phyloP scores from a whole-genome alignment of 2,888 invertebrate species.

The Eledona agricola region DNA sequence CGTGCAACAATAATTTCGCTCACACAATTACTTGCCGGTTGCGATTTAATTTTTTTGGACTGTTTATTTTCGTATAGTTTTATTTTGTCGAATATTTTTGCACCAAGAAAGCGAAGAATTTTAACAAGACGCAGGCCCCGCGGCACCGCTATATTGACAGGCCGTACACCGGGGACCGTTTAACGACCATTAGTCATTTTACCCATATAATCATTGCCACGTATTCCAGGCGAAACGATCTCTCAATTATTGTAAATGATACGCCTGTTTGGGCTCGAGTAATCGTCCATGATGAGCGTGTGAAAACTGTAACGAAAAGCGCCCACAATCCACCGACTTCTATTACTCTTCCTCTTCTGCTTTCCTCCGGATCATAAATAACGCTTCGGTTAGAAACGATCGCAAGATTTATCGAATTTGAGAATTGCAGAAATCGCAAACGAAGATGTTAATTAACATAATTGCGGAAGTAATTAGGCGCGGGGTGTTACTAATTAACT shows the following conservation, averaged over 20 bases:
- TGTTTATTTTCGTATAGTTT: constrained; percentile 21
- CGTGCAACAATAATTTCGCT: constrained; percentile 34
- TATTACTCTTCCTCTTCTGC: constrained; percentile 6
- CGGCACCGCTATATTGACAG: constrained; percentile 43
- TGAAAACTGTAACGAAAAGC: constrained; percentile 38
- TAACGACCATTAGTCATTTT: constrained; percentile 50
- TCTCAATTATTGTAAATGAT: constrained; percentile 49
- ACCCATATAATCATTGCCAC: constrained; percentile 47
- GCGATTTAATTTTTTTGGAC: constrained; percentile 32
- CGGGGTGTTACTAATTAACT: too few species aligned
- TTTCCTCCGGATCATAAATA: constrained; percentile 37
- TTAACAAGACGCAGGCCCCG: constrained; percentile 46
- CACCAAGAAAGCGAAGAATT: constrained; percentile 46
- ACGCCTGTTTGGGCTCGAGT: constrained; percentile 37
- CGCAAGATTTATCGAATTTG: neutral
- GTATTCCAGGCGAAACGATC: constrained; percentile 44
- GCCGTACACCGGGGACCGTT: constrained; percentile 42
- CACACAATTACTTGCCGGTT: constrained; percentile 33
- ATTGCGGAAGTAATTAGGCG: constrained; percentile 7
- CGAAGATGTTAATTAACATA: too few species aligned
- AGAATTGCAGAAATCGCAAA: too few species aligned
- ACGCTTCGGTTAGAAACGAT: constrained; percentile 13
- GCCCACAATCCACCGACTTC: constrained; percentile 17
- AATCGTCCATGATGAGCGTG: constrained; percentile 41
- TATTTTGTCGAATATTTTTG: constrained; percentile 39